Percentiles rank a stretch among this genome's conserved stretches.
phyloP scores from a whole-genome alignment of 2,797 vertebrate genomes.

The Podargus strigoides region DNA sequence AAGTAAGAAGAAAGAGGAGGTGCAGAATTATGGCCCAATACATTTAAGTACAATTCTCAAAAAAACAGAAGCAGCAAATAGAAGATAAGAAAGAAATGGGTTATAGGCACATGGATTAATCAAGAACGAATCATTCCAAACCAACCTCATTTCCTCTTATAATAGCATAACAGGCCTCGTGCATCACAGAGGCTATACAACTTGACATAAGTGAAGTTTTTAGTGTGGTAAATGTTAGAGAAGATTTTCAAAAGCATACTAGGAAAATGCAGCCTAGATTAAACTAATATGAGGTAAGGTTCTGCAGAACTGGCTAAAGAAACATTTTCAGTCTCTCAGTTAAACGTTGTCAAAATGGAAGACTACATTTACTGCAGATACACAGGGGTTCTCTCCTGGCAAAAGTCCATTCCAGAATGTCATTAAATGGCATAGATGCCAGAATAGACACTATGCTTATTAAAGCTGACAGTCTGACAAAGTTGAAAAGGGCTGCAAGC shows the following conservation, averaged over 20 bases:
- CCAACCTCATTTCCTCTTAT: not conserved
- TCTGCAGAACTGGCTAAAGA: not conserved
- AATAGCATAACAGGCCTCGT: not conserved
- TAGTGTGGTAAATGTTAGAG: not conserved
- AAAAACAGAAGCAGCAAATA: not conserved
- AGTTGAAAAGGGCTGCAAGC: conserved; percentile 11
- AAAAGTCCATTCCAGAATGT: not conserved
- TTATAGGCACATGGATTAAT: not conserved
- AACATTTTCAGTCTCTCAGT: not conserved
- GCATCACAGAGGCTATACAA: not conserved
- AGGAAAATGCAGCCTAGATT: not conserved
- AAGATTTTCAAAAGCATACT: not conserved
- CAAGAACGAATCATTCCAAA: not conserved
- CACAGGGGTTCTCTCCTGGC: not conserved
- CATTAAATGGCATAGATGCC: not conserved
- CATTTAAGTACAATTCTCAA: conserved; percentile 1
- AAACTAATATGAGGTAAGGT: not conserved
- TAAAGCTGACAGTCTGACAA: conserved; percentile 21
- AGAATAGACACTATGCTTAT: not conserved
- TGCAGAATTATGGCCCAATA: not conserved
- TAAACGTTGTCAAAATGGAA: not conserved
- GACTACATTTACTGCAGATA: not conserved
- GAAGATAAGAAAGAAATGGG: not conserved
- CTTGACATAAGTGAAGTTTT: not conserved
- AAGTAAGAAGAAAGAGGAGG: not conserved